These are phyloP conservation scores for Fabriciana adippe DNA, from an alignment of 2,888 invertebrate genomes.

Conservation along the genomic window DNA sequence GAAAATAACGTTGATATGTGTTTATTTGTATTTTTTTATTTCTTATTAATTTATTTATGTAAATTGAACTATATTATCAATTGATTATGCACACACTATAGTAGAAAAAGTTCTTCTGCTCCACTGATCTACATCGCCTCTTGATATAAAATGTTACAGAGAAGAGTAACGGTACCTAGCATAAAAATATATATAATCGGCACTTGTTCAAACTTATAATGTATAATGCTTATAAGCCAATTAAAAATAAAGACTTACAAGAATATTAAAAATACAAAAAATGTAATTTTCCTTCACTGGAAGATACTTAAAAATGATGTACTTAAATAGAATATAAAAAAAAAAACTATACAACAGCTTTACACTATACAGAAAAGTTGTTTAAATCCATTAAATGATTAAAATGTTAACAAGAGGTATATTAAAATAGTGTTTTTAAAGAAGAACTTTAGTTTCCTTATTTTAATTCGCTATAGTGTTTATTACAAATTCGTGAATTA, in stretches of 20 bases:
- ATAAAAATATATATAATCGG: no score
- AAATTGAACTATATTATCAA: background rate
- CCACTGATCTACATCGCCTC: conserved; percentile 60
- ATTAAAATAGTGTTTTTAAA: conserved; percentile 20
- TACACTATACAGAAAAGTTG: background rate
- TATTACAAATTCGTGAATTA: conserved; percentile 32
- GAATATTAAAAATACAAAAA: no score
- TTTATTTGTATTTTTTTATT: background rate
- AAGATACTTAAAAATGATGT: background rate
- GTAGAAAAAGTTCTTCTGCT: conserved; percentile 50
- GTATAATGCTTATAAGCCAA: no score
- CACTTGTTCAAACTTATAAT: no score
- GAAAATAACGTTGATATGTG: no score
- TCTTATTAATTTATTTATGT: background rate
- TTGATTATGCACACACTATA: background rate
- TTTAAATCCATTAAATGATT: conserved; percentile 21
- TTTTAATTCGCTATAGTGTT: conserved; percentile 21
- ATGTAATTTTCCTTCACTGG: no score
- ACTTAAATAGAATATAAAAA: background rate
- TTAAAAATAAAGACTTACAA: no score
- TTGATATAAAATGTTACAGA: conserved; percentile 24
- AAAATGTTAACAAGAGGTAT: conserved; percentile 26
- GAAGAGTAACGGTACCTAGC: conserved; percentile 16
- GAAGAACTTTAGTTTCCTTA: conserved; percentile 34
- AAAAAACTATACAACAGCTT: background rate